Evolutionary conservation across 1,140 invertebrate species (phyloP).

Genomic region (Metopolophium dirhodum): DNA sequence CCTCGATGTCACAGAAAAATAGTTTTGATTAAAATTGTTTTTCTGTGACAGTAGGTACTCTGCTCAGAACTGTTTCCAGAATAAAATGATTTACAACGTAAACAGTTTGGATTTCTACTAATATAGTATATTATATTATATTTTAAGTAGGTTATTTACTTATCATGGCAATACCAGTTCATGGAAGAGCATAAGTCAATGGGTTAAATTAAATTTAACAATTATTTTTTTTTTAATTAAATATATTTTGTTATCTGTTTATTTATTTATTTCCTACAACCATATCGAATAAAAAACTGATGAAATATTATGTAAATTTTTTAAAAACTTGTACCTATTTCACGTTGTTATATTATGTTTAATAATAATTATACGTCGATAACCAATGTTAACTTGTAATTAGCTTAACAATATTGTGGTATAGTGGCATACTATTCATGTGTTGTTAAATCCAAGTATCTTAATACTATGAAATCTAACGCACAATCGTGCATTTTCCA

Average conservation of each 20-base stretch:
- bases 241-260: not conserved
- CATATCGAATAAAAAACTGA: not conserved
- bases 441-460: not conserved
- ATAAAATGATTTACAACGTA: not conserved
- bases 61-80: not conserved
- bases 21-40: not conserved
- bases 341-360: too few relatives aligned
- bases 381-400: not conserved
- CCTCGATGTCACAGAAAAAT: not conserved
- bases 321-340: too few relatives aligned
- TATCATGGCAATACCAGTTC: not conserved
- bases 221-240: not conserved
- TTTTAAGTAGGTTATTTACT: not conserved
- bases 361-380: not conserved
- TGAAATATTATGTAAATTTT: not conserved
- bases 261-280: not conserved
- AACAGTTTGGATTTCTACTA: not conserved
- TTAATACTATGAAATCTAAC: not conserved
- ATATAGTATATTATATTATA: not conserved
- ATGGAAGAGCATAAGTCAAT: not conserved
- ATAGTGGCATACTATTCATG: not conserved
- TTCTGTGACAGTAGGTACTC: not conserved
- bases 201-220: not conserved
- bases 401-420: not conserved
- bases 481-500: not conserved